A percentile compares a stretch with the other conserved stretches of the same genome.
Conservation (phyloP, 2,113 vertebrate species). For the Dasypus novemcinctus region DNA sequence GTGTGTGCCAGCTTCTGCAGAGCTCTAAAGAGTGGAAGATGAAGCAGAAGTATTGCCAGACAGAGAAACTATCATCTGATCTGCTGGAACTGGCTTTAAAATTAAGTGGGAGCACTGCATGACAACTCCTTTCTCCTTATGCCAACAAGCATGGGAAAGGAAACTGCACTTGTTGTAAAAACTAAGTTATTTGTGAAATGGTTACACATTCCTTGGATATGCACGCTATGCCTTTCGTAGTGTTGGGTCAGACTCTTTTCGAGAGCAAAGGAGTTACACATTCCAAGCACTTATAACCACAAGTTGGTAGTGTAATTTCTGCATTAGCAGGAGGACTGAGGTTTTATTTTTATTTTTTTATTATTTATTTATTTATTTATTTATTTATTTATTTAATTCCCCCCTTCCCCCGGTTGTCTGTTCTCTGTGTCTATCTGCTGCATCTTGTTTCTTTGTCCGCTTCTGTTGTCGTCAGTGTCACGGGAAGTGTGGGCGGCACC, state of each 20-base stretch:
- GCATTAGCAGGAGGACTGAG: slow-evolving; percentile 93
- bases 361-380: too few species aligned
- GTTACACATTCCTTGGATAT: slow-evolving; percentile 97
- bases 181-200: slow-evolving; percentile 94
- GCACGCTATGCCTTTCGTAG: slow-evolving; percentile 93
- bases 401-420: too few species aligned
- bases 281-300: slow-evolving; percentile 96
- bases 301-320: slow-evolving; percentile 89
- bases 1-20: slow-evolving; percentile 74
- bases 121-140: slow-evolving; percentile 96
- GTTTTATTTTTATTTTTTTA: too few species aligned
- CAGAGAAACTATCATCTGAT: slow-evolving; percentile 92
- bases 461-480: too few species aligned
- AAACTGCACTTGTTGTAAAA: slow-evolving; percentile 99
- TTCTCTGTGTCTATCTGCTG: too few species aligned
- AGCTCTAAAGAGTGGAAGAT: slow-evolving; percentile 70
- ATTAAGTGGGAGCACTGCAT: slow-evolving; percentile 98
- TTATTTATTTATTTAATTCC: too few species aligned
- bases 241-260: slow-evolving; percentile 97
- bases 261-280: slow-evolving; percentile 95
- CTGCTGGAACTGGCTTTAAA: slow-evolving; percentile 94
- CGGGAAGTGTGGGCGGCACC: too few species aligned
- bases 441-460: too few species aligned
- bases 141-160: slow-evolving; percentile 94
- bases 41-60: slow-evolving; percentile 71